Evolutionary conservation across 2,888 invertebrate genomes (phyloP), one percentile per base, ranked within the genome.

Genomic region (Acanthosoma haemorrhoidale): DNA sequence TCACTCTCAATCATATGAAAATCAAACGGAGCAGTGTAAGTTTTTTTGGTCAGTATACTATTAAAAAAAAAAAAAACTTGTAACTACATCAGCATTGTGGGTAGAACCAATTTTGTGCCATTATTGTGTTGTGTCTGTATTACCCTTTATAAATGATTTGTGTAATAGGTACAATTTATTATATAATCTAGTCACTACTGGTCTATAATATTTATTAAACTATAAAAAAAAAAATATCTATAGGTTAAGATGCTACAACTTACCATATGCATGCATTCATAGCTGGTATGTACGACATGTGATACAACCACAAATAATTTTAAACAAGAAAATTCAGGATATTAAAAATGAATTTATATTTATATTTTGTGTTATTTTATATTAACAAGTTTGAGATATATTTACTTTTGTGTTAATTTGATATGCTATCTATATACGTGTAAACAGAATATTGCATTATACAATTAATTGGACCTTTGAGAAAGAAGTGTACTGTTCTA

Each of bases 151-250:
- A 51, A 25, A 25, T 25, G n/a, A n/a, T n/a, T 25, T 51, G 18
- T n/a, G n/a, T 25, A 51, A n/a, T 1, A 51, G 51, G 51, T n/a
- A n/a, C n/a, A 25, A 3, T 51, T 21, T 51, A 51, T 51, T 51
- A 43, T 51, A 25, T 43, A 25, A 25, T 51, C 51, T 51, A 51
- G 51, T 51, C 51, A 51, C 29, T 25, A 51, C 51, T 51, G 51
- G 51, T 51, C 51, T 51, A 25, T 51, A 1, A n/a, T 21, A 43
- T 3, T n/a, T 25, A 21, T 25, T 51, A 11, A 25, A 21, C 21
- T 51, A 51, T 51, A 25, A 6, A 6, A 51, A n/a, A n/a, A n/a
- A 51, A 6, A 25, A 51, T 29, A 51, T 8, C 13, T 25, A 32
- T 25, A 5, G 4, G 21, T 21, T 13, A 51, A 25, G 25, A 51